Evolutionary conservation across 2,888 invertebrate species (phyloP).

Genomic region (Drosophila anomelani): DNA sequence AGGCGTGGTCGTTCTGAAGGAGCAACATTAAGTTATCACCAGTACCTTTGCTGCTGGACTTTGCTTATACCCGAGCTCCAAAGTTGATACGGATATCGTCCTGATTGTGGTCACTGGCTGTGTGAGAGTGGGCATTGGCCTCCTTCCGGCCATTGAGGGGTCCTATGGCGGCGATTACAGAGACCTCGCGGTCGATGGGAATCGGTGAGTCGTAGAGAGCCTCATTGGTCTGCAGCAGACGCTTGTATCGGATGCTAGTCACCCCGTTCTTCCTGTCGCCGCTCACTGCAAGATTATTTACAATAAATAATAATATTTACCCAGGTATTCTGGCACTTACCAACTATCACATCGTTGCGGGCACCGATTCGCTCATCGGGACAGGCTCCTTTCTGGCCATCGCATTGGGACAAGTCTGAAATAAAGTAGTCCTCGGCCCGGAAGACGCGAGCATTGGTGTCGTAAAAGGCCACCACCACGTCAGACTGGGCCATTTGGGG

Average conservation of each 20-base stretch:
- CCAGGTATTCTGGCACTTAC: conserved; percentile 77
- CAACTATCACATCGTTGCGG: conserved; percentile 90
- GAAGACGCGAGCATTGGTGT: conserved; percentile 86
- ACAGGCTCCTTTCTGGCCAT: conserved; percentile 93
- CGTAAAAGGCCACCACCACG: conserved; percentile 92
- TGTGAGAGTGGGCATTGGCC: conserved; percentile 91
- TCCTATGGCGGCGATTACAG: conserved; percentile 95
- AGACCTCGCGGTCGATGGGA: conserved; percentile 88
- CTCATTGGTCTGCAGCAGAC: conserved; percentile 91
- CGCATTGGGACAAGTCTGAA: conserved; percentile 92
- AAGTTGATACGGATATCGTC: conserved; percentile 93
- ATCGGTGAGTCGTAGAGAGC: conserved; percentile 90
- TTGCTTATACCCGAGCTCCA: conserved; percentile 86
- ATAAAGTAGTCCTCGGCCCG: conserved; percentile 94
- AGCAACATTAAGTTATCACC: not conserved
- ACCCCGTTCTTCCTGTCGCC: conserved; percentile 92
- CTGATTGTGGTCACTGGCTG: conserved; percentile 82
- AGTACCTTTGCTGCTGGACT: not conserved
- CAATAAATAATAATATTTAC: not conserved
- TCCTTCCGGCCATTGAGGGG: conserved; percentile 91
- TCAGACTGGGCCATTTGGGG: conserved; percentile 93
- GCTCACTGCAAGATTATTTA: conserved; percentile 85
- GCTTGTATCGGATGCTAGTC: conserved; percentile 91
- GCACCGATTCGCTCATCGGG: conserved; percentile 93
- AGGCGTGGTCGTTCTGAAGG: conserved; percentile 89